Evolutionary conservation across 2,797 vertebrate species (phyloP), one percentile per base, ranked within the genome.

Genomic region (Anas bernieri): DNA sequence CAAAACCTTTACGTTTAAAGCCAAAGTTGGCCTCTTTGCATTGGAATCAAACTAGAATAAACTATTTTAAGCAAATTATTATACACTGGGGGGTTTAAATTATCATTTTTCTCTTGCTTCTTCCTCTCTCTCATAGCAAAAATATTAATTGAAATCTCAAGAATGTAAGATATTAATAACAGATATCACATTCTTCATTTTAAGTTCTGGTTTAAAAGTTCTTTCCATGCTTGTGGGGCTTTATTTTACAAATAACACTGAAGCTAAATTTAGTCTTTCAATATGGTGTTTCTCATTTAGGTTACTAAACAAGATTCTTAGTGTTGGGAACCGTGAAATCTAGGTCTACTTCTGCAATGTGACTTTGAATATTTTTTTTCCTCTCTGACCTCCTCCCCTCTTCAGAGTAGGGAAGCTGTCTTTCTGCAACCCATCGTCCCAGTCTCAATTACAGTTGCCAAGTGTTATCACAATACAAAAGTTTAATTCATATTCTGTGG

Each of bases 101-200:
- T 76, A 18, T 22, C 35, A 39, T 55, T 45, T 74, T 70, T 91
- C 46, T 87, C 90, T 70, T 88, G 75, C 75, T 82, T 80, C 45
- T 88, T 88, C 30, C 33, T 48, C 48, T 63, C 25, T 81, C 23
- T 91, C 25, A 43, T 33, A 86, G 61, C 17, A 94, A 83, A 59
- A 94, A 92, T 21, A 96, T 73, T 91, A 93, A 77, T 25, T 93
- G 81, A 85, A 92, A 83, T 86, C 35, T 63, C 39, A 59, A 15
- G 25, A 37, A 50, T 59, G 10, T 59, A 46, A 79, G 8, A 18
- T 56, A n/a, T 56, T 86, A 4, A 10, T 43, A 41, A 13, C 35
- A 88, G 39, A 95, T 87, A 78, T 74, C 18, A 35, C 0, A 1
- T 2, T 84, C 11, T 85, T 89, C 45, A n/a, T 81, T 83, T 92